phyloP scores from a whole-genome alignment of 2,888 invertebrate species.

The Pyrocoelia pectoralis region DNA sequence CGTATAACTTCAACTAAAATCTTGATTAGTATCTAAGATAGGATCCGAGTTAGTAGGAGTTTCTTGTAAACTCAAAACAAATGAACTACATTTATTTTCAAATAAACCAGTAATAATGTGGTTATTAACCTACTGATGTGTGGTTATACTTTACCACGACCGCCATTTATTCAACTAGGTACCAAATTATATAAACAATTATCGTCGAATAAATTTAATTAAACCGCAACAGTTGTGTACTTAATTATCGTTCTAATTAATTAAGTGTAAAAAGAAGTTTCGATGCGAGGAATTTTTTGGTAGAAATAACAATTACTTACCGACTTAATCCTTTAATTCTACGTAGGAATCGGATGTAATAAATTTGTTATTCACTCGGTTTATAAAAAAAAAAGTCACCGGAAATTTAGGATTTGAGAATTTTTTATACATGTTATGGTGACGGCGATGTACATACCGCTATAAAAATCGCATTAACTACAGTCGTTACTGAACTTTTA shows the following conservation, averaged over 20 bases:
- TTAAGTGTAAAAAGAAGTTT: not conserved
- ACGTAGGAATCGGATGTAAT: too few relatives aligned
- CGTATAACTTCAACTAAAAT: conserved; percentile 2
- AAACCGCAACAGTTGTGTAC: not conserved
- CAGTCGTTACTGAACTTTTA: not conserved
- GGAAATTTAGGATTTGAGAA: too few relatives aligned
- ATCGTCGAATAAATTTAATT: not conserved
- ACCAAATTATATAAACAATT: conserved; percentile 1
- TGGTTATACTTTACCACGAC: not conserved
- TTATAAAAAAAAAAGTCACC: too few relatives aligned
- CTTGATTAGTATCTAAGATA: conserved; percentile 4
- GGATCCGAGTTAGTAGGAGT: not conserved
- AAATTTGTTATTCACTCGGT: too few relatives aligned
- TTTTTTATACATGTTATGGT: not conserved
- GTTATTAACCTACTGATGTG: not conserved
- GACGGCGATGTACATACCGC: not conserved
- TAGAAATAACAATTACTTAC: too few relatives aligned
- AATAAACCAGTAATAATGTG: not conserved
- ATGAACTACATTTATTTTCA: not conserved
- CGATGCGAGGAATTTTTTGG: too few relatives aligned
- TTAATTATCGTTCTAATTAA: not conserved
- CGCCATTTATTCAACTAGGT: not conserved
- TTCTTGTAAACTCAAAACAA: not conserved
- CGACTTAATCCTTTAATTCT: too few relatives aligned
- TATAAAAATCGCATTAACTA: not conserved